Conservation (phyloP, 2,888 invertebrate species). For the Luperina nickerlii region DNA sequence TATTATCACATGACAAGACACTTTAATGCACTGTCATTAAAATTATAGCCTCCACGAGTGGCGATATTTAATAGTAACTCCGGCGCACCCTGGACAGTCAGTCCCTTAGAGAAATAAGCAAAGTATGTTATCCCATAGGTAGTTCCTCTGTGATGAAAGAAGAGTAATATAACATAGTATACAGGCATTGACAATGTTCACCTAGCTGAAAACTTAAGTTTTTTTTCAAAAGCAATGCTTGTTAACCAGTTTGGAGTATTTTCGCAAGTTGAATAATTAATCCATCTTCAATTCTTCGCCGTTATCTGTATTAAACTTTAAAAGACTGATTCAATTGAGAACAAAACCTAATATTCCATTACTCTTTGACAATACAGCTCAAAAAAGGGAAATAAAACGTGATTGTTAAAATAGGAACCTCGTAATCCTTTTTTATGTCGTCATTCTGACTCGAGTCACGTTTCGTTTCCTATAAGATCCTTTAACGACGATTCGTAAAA, state of each 20-base stretch:
- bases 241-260: not conserved
- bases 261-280: not conserved
- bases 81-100: too few species aligned
- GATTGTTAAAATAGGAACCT: constrained; percentile 34
- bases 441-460: constrained; percentile 44
- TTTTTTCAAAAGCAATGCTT: not conserved
- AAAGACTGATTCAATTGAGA: not conserved
- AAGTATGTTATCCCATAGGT: not conserved
- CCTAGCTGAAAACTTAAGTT: not conserved
- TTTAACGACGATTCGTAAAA: constrained; percentile 38
- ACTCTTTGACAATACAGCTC: not conserved
- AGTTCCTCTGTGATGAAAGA: not conserved
- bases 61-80: too few species aligned
- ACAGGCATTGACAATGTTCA: not conserved
- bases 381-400: constrained; percentile 21
- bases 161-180: not conserved
- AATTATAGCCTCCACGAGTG: not conserved
- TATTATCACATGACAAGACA: too few species aligned
- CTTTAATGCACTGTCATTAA: not conserved
- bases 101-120: too few species aligned
- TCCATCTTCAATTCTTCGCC: not conserved
- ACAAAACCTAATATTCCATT: not conserved
- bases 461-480: constrained; percentile 35
- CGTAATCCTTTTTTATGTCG: constrained; percentile 57
- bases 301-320: not conserved